Conservation (phyloP, 2,113 vertebrate genomes). For the Festucalex cinctus region DNA sequence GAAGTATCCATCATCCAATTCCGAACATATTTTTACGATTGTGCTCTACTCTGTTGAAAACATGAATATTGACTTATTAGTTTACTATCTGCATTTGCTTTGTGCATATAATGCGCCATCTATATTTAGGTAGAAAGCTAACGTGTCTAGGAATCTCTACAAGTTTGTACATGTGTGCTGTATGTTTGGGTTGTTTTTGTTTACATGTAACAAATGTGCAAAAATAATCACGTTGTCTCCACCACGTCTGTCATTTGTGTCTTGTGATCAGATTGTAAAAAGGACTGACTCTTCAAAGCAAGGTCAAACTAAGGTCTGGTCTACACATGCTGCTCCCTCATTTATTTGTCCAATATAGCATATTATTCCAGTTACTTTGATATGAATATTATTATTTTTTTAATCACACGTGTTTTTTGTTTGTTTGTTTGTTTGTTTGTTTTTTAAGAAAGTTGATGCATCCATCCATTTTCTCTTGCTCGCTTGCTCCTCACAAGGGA, state of each 20-base stretch:
- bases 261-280: conserved; percentile 41
- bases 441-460: no score
- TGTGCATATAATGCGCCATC: conserved; percentile 26
- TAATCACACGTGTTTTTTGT: not conserved
- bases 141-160: conserved; percentile 56
- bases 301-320: conserved; percentile 20
- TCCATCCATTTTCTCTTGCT: no score
- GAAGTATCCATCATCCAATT: no score
- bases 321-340: not conserved
- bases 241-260: conserved; percentile 27
- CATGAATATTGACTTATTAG: conserved; percentile 8
- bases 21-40: not conserved
- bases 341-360: not conserved
- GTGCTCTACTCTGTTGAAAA: not conserved
- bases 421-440: not conserved
- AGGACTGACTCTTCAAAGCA: conserved; percentile 8
- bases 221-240: conserved; percentile 53
- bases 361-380: not conserved
- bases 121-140: conserved; percentile 69
- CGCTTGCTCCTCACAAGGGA: no score
- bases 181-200: no score
- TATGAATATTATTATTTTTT: conserved; percentile 6
- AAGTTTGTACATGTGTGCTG: conserved; percentile 12
- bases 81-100: conserved; percentile 59
- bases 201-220: conserved; percentile 42